Percentiles rank a stretch among this genome's conserved stretches.
These are phyloP conservation scores for Rhopalosiphum padi DNA, from an alignment of 1,140 invertebrate genomes.

Conservation along the genomic window DNA sequence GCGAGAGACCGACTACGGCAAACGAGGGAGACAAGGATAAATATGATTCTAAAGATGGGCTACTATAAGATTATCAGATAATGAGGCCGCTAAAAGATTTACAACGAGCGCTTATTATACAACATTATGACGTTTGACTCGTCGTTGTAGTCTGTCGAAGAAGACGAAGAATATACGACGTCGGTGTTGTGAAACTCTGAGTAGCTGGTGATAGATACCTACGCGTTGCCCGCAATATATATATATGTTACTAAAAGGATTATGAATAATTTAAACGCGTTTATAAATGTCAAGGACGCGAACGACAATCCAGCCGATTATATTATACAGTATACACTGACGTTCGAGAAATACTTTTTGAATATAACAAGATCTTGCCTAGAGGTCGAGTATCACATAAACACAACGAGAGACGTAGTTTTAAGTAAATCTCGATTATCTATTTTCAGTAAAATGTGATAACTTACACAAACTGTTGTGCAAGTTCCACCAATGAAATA, in stretches of 20 bases:
- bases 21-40: not conserved
- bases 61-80: not conserved
- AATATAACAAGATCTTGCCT: not conserved
- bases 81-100: not conserved
- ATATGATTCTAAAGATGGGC: constrained; percentile 7
- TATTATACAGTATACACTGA: not conserved
- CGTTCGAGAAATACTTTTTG: not conserved
- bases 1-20: not conserved
- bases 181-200: not conserved
- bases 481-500: not conserved
- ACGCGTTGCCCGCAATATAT: not conserved
- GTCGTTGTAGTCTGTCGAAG: not conserved
- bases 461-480: not conserved
- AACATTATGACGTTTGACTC: constrained; percentile 9
- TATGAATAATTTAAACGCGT: constrained; percentile 16
- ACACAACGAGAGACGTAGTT: not conserved
- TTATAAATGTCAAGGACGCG: not conserved
- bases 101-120: not conserved
- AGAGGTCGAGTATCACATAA: not conserved
- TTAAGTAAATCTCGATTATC: not conserved
- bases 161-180: not conserved
- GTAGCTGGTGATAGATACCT: not conserved
- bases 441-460: not conserved
- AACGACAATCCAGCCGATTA: not conserved
- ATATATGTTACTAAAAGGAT: not conserved